Base-by-base conservation (phyloP, 1,140 invertebrate species). In the Danaus melanippus region DNA sequence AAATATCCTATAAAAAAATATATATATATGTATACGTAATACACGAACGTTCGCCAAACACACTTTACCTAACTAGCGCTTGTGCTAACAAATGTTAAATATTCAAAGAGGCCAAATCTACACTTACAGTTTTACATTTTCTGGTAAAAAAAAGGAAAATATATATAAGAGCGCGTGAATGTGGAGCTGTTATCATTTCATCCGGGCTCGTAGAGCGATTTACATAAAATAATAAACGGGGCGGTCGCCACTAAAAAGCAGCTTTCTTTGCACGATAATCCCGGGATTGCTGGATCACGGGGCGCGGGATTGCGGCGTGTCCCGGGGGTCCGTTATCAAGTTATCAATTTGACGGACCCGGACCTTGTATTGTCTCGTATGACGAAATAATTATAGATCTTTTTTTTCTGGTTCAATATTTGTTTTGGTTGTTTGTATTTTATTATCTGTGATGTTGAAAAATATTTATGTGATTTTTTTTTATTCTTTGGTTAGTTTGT, bases 141-240 rank as follows among this genome's bases (percentile, higher is more conserved):
- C 10, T 15, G 17, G 43, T 42, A 56, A 50, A 60, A 55, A 58
- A 47, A 55, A 32, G 21, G 6, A 32, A 32, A 32, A 32, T 32
- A 32, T 32, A 32, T 32, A 32, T 32, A 41, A 60, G 42, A 41
- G 48, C 52, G 58, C 45, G 53, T 40, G 58, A 55, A 50, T 39
- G 57, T 58, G 44, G 50, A 53, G 52, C 56, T 79, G 73, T 79
- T 79, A 76, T 79, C 68, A 58, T 79, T 77, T 56, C 74, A 77
- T 77, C 58, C 68, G 56, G 61, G 54, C 60, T 57, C 46, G 69
- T 64, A 68, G 71, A 71, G 71, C 66, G 64, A 78, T 80, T 78
- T 76, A 71, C 74, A 79, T 77, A 81, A 78, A 78, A 81, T 79
- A 81, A 81, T 79, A 81, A 77, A 76, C 67, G 66, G 58, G 62